Evolutionary conservation across 2,888 invertebrate genomes (phyloP).

Genomic region (Diarsia brunnea): DNA sequence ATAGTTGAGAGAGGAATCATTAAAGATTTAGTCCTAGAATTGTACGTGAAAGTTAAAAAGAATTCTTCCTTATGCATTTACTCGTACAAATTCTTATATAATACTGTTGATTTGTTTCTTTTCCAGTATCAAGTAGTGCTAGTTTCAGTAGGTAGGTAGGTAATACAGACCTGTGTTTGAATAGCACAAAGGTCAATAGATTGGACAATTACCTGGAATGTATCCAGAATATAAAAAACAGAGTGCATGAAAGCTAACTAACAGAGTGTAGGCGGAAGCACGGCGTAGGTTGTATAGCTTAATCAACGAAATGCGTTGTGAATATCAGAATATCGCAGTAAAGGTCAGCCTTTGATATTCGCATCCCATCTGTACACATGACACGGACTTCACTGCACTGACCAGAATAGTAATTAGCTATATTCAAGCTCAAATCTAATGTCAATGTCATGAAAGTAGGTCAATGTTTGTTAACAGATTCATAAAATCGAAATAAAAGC

Average conservation of each 20-base stretch:
- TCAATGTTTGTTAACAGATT: background rate
- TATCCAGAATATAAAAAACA: slow-evolving; percentile 7
- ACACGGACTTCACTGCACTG: background rate
- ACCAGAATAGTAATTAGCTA: background rate
- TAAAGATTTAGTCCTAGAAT: background rate
- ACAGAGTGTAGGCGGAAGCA: background rate
- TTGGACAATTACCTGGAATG: slow-evolving; percentile 8
- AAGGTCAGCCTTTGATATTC: background rate
- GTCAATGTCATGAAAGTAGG: background rate
- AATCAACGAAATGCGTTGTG: slow-evolving; percentile 5
- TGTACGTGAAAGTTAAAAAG: background rate
- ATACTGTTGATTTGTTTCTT: background rate
- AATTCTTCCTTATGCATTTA: background rate
- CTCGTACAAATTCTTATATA: background rate
- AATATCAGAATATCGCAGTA: background rate
- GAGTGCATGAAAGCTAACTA: background rate
- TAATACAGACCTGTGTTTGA: background rate
- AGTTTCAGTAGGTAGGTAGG: background rate
- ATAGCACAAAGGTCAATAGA: background rate
- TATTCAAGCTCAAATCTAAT: background rate
- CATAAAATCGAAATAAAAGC: too few relatives aligned
- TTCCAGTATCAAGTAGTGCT: background rate
- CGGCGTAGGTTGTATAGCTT: background rate
- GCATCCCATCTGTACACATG: background rate
- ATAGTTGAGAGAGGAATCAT: background rate